Conservation (phyloP, 2,888 invertebrate species). For the Pseudococcus viburni region DNA sequence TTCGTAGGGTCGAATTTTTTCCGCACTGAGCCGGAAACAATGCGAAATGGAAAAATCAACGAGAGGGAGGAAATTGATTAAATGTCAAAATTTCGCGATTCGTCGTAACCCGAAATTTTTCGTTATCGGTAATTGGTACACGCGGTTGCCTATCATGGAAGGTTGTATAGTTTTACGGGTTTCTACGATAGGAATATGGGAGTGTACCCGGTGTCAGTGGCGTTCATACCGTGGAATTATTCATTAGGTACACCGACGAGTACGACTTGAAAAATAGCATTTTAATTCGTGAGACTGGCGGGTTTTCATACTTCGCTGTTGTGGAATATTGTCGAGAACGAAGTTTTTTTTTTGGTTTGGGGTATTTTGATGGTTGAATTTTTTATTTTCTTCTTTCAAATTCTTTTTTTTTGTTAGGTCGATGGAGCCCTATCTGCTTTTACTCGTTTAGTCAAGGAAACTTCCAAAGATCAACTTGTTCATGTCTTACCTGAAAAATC, state of each 20-base stretch:
- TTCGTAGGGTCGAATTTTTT: neutral
- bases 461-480: too few species aligned
- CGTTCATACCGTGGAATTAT: neutral
- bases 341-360: too few species aligned
- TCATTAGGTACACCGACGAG: neutral
- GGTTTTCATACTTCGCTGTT: too few species aligned
- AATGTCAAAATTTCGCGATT: conserved; percentile 1
- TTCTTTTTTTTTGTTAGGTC: too few species aligned
- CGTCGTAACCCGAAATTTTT: neutral
- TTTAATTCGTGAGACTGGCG: too few species aligned
- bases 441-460: too few species aligned
- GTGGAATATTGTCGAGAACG: too few species aligned
- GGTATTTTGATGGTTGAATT: too few species aligned
- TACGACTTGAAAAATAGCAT: too few species aligned
- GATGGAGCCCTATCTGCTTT: too few species aligned
- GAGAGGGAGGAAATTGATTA: neutral
- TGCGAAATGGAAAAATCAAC: neutral
- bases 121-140: neutral
- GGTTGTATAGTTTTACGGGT: neutral
- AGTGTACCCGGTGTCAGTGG: neutral
- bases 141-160: neutral
- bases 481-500: too few species aligned
- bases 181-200: neutral
- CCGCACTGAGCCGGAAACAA: neutral
- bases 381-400: too few species aligned